Percentiles rank a stretch among this genome's conserved stretches.
These are phyloP conservation scores for Kuschelorhynchus macadamiae DNA, from an alignment of 2,888 invertebrate species.

Conservation along the genomic window DNA sequence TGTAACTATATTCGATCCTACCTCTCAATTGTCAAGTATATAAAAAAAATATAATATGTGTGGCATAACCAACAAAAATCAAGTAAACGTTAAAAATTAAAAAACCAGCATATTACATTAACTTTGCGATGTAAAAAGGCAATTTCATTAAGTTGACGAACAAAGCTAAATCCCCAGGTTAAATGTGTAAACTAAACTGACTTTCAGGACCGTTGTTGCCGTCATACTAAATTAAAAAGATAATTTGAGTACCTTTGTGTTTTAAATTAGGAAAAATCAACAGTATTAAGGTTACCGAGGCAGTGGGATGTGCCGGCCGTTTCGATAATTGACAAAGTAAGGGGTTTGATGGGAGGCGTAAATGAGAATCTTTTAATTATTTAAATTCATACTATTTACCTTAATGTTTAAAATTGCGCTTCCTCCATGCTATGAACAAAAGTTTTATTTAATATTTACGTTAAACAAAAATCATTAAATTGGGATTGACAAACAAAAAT, in stretches of 20 bases:
- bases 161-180: slow-evolving; percentile 47
- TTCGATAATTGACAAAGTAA: slow-evolving; percentile 22
- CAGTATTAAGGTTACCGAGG: slow-evolving; percentile 24
- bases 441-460: too few species aligned
- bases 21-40: too few species aligned
- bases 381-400: not conserved
- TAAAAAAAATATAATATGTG: too few species aligned
- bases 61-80: not conserved
- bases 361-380: not conserved
- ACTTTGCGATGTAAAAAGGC: slow-evolving; percentile 37
- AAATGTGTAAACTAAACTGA: slow-evolving; percentile 47
- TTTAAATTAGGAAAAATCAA: slow-evolving; percentile 37
- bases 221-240: slow-evolving; percentile 49
- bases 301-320: slow-evolving; percentile 15
- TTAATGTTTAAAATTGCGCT: too few species aligned
- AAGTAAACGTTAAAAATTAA: slow-evolving; percentile 33
- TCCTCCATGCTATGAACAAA: too few species aligned
- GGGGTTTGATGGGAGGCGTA: not conserved
- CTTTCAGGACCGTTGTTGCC: slow-evolving; percentile 40
- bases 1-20: too few species aligned
- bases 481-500: too few species aligned
- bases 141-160: slow-evolving; percentile 48
- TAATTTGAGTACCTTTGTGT: slow-evolving; percentile 51
- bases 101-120: slow-evolving; percentile 47
- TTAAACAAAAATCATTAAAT: too few species aligned